A percentile compares a stretch with the other conserved stretches of the same genome.
These are phyloP conservation scores for Ricordea florida DNA, from an alignment of 92 coral and sea anemone genomes.

Conservation along the genomic window DNA sequence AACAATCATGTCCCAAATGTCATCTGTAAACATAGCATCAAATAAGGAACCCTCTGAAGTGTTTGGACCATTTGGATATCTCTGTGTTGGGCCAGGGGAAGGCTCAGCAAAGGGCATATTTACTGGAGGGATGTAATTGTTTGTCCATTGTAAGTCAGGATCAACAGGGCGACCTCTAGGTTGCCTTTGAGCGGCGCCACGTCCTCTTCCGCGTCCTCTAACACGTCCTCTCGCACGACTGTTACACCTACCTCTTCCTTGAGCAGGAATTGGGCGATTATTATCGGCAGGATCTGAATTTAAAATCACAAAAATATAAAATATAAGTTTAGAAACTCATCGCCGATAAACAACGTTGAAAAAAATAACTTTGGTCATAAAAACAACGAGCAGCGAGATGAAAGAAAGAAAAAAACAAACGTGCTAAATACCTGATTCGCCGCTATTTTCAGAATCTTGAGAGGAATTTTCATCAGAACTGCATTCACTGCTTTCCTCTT, in stretches of 20 bases:
- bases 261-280: background rate
- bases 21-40: slow-evolving; percentile 21
- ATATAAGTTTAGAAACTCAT: background rate
- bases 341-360: background rate
- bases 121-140: background rate
- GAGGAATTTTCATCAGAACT: background rate
- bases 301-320: background rate
- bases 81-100: background rate
- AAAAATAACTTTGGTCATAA: no score
- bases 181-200: background rate
- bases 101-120: slow-evolving; percentile 5
- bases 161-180: background rate
- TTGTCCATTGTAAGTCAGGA: background rate
- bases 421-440: no score
- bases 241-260: background rate
- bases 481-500: background rate
- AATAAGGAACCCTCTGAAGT: slow-evolving; percentile 3
- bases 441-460: background rate
- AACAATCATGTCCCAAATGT: slow-evolving; percentile 46
- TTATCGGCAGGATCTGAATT: background rate
- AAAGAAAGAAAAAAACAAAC: no score
- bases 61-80: background rate
- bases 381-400: no score
- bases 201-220: background rate
- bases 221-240: background rate